Evolutionary conservation across 1,140 invertebrate genomes (phyloP).

Genomic region (Apis florea): DNA sequence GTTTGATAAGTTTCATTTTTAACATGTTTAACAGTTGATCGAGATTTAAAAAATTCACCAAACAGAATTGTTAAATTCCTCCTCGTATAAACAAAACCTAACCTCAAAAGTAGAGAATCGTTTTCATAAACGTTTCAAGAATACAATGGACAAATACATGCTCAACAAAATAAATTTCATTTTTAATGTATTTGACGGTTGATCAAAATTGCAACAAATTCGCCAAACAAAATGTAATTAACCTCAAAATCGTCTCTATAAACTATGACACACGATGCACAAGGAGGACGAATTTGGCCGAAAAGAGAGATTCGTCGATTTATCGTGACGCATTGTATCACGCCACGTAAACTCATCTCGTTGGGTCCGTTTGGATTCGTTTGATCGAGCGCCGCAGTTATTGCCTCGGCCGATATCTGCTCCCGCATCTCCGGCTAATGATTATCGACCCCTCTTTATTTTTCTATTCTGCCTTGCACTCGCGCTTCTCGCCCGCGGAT

Average conservation of each 20-base stretch:
- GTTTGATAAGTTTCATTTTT: no score
- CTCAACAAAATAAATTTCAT: no score
- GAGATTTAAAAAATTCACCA: not conserved
- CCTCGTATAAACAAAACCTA: no score
- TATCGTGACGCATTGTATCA: slow-evolving; percentile 57
- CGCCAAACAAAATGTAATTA: no score
- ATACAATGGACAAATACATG: no score
- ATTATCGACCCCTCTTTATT: slow-evolving; percentile 71
- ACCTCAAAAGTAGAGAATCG: no score
- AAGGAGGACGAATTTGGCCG: not conserved
- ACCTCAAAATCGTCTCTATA: no score
- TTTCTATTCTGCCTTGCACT: slow-evolving; percentile 44
- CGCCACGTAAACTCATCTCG: slow-evolving; percentile 12
- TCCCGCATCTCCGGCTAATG: slow-evolving; percentile 74
- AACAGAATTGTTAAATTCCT: no score
- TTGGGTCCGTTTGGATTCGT: slow-evolving; percentile 46
- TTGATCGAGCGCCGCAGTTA: slow-evolving; percentile 75
- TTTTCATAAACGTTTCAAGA: no score
- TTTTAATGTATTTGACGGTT: no score
- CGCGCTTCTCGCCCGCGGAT: slow-evolving; percentile 44
- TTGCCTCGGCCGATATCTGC: slow-evolving; percentile 74
- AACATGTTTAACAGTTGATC: no score
- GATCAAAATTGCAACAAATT: no score
- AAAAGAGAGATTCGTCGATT: slow-evolving; percentile 27
- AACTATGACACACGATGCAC: not conserved